A percentile compares a stretch with the other conserved stretches of the same genome.
Conservation (phyloP, 2,888 invertebrate genomes). For the Andrena fulva region DNA sequence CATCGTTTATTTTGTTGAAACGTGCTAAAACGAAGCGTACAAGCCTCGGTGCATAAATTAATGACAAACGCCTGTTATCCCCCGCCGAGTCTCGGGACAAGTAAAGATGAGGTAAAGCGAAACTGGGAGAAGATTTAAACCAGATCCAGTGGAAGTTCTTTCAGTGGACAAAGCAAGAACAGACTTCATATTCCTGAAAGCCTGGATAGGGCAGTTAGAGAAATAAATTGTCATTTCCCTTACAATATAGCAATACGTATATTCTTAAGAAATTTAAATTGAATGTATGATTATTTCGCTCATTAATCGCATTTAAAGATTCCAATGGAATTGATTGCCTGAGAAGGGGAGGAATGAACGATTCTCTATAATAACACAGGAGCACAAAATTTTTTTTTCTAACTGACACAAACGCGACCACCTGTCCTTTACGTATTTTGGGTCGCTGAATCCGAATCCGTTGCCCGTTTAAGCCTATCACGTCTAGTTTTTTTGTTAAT, state of each 20-base stretch:
- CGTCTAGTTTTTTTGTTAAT: no score
- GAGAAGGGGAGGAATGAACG: no score
- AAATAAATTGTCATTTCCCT: not conserved
- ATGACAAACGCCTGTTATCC: not conserved
- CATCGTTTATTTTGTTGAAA: slow-evolving; percentile 11
- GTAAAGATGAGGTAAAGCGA: not conserved
- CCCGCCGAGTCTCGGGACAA: not conserved
- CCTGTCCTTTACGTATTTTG: no score
- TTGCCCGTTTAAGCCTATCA: no score
- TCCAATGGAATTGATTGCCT: no score
- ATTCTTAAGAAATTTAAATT: no score
- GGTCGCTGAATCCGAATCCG: no score
- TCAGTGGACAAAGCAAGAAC: not conserved
- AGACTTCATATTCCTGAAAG: not conserved
- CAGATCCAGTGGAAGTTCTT: not conserved
- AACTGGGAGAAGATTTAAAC: not conserved
- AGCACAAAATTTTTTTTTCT: no score
- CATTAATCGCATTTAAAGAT: no score
- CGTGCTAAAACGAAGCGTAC: not conserved
- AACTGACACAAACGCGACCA: no score
- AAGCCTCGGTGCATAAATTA: slow-evolving; percentile 5
- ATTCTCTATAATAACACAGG: no score
- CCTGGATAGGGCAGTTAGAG: not conserved
- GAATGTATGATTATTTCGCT: no score
- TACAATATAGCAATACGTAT: not conserved